A percentile compares a stretch with the other conserved stretches of the same genome.
Conservation (phyloP, 2,113 vertebrate species). For the Lethenteron reissneri region DNA sequence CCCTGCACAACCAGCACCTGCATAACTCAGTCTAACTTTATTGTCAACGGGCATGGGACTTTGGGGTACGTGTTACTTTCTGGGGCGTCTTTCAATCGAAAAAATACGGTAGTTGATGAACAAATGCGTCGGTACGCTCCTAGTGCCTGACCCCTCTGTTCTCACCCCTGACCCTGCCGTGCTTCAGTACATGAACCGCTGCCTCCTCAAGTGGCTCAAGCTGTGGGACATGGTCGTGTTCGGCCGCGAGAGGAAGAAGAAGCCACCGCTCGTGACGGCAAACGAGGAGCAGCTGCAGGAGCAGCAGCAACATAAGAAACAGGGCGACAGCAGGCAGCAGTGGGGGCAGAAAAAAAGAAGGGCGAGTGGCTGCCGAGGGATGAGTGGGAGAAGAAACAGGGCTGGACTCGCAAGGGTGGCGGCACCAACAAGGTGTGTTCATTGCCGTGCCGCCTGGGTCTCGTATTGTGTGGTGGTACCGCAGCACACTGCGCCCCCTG, state of each 20-base stretch:
- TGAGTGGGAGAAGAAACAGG: neutral
- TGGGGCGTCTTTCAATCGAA: too few relatives aligned
- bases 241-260: constrained; percentile 44
- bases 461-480: too few relatives aligned
- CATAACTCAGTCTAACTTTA: too few relatives aligned
- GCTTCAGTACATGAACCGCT: constrained; percentile 73
- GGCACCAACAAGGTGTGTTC: too few relatives aligned
- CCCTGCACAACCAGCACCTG: too few relatives aligned
- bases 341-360: neutral
- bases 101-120: too few relatives aligned
- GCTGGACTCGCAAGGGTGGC: neutral
- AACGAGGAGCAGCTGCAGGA: constrained; percentile 18
- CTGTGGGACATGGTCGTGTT: constrained; percentile 82
- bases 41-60: too few relatives aligned
- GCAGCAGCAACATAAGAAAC: constrained; percentile 16
- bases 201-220: constrained; percentile 88
- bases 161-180: neutral
- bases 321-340: neutral
- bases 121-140: neutral
- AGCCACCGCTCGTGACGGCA: constrained; percentile 20
- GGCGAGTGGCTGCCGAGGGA: neutral
- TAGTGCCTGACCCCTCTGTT: neutral
- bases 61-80: too few relatives aligned
- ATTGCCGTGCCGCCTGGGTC: too few relatives aligned
- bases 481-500: too few relatives aligned